Evolutionary conservation across 2,797 vertebrate species (phyloP), one percentile per base, ranked within the genome.

Genomic region (Chromobotia macracanthus): DNA sequence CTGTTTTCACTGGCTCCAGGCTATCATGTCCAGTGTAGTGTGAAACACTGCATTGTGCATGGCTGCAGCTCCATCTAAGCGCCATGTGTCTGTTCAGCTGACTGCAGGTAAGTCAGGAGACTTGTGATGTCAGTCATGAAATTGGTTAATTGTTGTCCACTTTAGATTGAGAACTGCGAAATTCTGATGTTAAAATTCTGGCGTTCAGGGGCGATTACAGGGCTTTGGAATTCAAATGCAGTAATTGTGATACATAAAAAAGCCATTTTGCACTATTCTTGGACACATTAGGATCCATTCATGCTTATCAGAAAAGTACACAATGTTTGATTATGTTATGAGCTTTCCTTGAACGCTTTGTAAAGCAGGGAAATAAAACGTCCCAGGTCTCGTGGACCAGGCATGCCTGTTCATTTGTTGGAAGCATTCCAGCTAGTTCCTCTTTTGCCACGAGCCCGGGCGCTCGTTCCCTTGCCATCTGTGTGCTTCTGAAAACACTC

Each of bases 381-480:
- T 50, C 72, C 3, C 35, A 46, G 19, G 18, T 44, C 38, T 25
- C 66, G 8, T 70, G 75, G 66, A 61, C 53, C 44, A 79, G 16
- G 10, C 9, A 41, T 41, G 56, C 16, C 16, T 75, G 60, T 72
- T 84, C 72, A 58, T 84, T 82, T 81, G 64, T 85, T 69, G 65
- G 79, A 77, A 85, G 53, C 71, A 61, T 78, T 80, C 82, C 74
- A 82, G 80, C 81, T 84, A 79, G 35, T 9, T 76, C 77, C 76
- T 86, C 80, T 77, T 50, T 53, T 76, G 87, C 88, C 82, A 79
- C 31, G 74, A 85, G 46, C 31, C 68, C 64, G 67, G 84, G 86
- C 75, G 84, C 83, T 85, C 78, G 82, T 85, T 83, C 86, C 77
- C 48, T 83, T 79, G 86, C 89, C 87, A 88, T 90, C 88, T 89